These are phyloP conservation scores for Sterrhoptilus dennistouni DNA, from an alignment of 2,113 vertebrate genomes.

Conservation along the genomic window DNA sequence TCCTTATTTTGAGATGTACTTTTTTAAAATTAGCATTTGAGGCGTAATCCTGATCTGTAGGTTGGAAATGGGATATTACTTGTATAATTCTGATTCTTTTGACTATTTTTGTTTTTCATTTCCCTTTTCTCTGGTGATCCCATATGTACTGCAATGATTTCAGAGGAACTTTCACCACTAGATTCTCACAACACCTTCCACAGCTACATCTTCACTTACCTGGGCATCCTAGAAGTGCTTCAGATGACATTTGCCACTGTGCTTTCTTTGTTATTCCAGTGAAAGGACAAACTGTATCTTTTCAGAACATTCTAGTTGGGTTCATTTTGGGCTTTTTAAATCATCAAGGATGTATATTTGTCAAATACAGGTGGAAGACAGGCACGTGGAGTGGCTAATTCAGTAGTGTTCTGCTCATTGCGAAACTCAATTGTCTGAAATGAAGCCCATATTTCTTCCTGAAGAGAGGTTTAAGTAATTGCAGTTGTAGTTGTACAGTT, in stretches of 20 bases:
- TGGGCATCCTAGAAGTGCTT: background rate
- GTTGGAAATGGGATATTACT: background rate
- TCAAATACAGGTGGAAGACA: background rate
- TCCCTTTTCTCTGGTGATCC: background rate
- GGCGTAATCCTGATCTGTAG: background rate
- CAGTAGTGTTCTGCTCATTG: background rate
- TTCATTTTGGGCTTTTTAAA: background rate
- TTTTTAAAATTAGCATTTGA: background rate
- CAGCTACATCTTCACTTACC: background rate
- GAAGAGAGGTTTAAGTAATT: background rate
- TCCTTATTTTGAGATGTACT: background rate
- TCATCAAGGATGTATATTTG: rapidly evolving
- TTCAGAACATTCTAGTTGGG: background rate
- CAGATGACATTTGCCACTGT: background rate
- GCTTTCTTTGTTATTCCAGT: background rate
- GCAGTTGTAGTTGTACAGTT: background rate
- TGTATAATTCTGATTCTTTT: background rate
- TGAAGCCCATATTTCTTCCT: background rate
- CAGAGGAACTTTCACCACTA: background rate
- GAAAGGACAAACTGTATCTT: background rate
- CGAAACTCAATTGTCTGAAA: background rate
- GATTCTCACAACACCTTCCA: background rate
- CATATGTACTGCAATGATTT: background rate
- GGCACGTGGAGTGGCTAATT: background rate
- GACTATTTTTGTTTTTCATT: background rate